Evolutionary conservation across 1,140 invertebrate species (phyloP).

Genomic region (Scaptodrosophila lebanonensis): DNA sequence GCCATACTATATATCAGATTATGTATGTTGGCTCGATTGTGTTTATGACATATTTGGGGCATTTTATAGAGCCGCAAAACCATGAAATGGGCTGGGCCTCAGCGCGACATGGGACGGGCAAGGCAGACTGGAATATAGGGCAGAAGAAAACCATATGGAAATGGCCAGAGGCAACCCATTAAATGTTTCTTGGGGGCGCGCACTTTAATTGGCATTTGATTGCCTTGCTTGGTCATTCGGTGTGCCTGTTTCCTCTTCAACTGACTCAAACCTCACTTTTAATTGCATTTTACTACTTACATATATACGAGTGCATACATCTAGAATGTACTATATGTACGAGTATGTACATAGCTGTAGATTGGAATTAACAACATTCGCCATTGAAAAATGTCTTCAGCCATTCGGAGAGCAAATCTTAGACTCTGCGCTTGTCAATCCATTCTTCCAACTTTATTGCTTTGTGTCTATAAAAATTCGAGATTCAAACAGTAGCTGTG

Average conservation of each 20-base stretch:
- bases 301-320: too few relatives aligned
- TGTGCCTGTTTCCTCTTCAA: not conserved
- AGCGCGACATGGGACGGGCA: constrained; percentile 19
- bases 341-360: constrained; percentile 41
- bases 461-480: not conserved
- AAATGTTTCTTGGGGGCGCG: constrained; percentile 34
- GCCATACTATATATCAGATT: constrained; percentile 31
- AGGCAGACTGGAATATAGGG: not conserved
- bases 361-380: constrained; percentile 30
- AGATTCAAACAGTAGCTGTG: not conserved
- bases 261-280: constrained; percentile 11
- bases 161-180: too few relatives aligned
- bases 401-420: too few relatives aligned
- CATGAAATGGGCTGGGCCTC: not conserved
- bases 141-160: constrained; percentile 5
- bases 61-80: constrained; percentile 6
- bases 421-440: too few relatives aligned
- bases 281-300: constrained; percentile 49
- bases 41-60: constrained; percentile 55
- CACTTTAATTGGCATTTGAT: constrained; percentile 4
- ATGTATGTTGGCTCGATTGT: constrained; percentile 7
- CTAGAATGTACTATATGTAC: too few relatives aligned
- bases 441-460: too few relatives aligned
- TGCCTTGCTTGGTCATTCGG: not conserved
- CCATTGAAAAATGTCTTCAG: too few relatives aligned